Evolutionary conservation across 2,797 vertebrate species (phyloP), one percentile per base, ranked within the genome.

Genomic region (Cyprinella venusta): DNA sequence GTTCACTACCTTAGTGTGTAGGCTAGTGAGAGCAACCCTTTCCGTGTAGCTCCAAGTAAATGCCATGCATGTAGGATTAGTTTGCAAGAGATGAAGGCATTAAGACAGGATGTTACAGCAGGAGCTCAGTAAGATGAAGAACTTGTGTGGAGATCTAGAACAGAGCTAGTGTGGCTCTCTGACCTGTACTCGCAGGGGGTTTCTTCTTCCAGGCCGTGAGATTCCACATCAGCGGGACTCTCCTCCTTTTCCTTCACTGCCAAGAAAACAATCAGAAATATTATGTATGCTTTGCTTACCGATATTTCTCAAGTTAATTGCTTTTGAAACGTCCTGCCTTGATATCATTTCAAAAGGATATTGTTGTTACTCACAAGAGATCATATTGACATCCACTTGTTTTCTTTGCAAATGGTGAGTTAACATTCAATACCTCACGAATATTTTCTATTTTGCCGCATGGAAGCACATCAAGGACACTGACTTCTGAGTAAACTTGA

Each of bases 171-270:
- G 4, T 45, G 33, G 26, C 61, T 69, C 9, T 56, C 94, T 96
- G 94, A 98, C 98, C 98, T 98, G 95, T 96, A 97, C 94, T 98
- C 96, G 77, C 95, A 95, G 89, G 96, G 95, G 83, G 95, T 96
- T 90, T 97, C 96, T 88, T 97, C 96, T 90, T 95, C 96, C 90
- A 93, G 93, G 82, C 90, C 93, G 80, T 95, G 96, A 80, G 95
- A 92, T 92, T 97, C 96, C 0, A 93, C 91, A 80, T 99, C 96
- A 77, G 95, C 92, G 79, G 95, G 95, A 80, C 95, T 92, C 85
- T 97, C 96, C 90, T 99, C 98, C 85, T 97, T 98, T 90, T 96
- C 98, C 93, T 99, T 99, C 89, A 99, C 98, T 99, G 93, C 78
- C 84, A 78, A 13, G 15, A 82, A n/a, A 80, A 26, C 84, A 26